phyloP scores from a whole-genome alignment of 2,888 invertebrate species.

The Catocala sponsa region DNA sequence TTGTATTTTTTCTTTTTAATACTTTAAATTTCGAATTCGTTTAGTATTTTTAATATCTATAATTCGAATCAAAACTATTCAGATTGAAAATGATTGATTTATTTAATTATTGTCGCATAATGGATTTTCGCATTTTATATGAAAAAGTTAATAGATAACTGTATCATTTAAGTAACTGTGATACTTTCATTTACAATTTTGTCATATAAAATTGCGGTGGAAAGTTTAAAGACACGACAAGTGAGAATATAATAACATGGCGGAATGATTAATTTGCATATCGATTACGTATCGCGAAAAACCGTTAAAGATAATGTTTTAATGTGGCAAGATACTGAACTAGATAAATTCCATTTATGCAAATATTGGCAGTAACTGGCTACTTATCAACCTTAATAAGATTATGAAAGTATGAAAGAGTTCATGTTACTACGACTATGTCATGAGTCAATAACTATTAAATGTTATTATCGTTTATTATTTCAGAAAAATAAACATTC shows the following conservation, averaged over 20 bases:
- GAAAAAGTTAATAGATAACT: too few relatives aligned
- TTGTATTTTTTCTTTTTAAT: conserved; percentile 20
- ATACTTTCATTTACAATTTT: too few relatives aligned
- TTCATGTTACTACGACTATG: too few relatives aligned
- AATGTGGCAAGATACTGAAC: conserved; percentile 8
- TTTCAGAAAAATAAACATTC: too few relatives aligned
- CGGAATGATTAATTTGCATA: conserved; percentile 21
- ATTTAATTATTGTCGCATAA: too few relatives aligned
- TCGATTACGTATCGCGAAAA: conserved; percentile 22
- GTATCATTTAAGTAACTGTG: too few relatives aligned
- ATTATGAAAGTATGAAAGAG: conserved; percentile 6
- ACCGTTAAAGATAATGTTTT: conserved; percentile 8
- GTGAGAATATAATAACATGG: conserved; percentile 13
- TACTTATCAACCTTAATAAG: conserved; percentile 9
- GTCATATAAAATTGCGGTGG: too few relatives aligned
- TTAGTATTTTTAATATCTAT: conserved; percentile 28
- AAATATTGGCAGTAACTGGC: conserved; percentile 16
- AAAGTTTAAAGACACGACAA: background rate
- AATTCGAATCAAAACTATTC: conserved; percentile 7
- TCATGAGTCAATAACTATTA: too few relatives aligned
- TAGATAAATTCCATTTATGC: conserved; percentile 10
- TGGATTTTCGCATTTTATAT: too few relatives aligned
- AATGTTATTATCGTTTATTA: too few relatives aligned
- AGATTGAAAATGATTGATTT: too few relatives aligned
- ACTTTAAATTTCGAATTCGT: conserved; percentile 25